phyloP scores from a whole-genome alignment of 2,113 vertebrate species.

The Cettia cetti region DNA sequence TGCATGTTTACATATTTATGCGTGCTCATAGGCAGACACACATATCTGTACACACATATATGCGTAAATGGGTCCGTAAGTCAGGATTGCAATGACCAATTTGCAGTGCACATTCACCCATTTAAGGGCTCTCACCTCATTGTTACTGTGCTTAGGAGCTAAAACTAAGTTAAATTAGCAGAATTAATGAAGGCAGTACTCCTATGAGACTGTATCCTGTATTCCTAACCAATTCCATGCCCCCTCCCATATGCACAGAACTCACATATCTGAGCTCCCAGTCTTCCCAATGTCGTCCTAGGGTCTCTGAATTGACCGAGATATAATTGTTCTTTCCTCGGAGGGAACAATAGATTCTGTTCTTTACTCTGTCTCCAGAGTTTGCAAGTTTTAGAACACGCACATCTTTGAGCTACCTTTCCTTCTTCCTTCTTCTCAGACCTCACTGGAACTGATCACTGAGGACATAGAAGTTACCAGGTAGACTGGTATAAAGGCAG shows the following conservation, averaged over 20 bases:
- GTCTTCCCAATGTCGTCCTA: rapidly evolving
- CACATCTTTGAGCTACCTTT: not conserved
- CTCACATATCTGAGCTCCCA: not conserved
- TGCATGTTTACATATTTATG: not conserved
- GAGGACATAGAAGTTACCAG: not conserved
- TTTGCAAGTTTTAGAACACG: not conserved
- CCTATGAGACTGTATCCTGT: not conserved
- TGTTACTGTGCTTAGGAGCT: not conserved
- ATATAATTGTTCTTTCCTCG: not conserved
- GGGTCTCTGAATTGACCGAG: not conserved
- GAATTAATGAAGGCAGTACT: not conserved
- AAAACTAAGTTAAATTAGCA: slow-evolving; percentile 8
- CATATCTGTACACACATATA: not conserved
- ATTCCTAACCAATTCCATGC: not conserved
- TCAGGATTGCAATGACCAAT: not conserved
- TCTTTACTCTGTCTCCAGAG: not conserved
- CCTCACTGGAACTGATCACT: not conserved
- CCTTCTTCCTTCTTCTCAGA: not conserved
- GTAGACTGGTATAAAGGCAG: not conserved
- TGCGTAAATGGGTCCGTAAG: not conserved
- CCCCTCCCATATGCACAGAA: not conserved
- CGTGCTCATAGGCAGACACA: not conserved
- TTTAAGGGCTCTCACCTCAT: not conserved
- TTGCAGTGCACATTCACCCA: not conserved
- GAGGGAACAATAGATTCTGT: not conserved